Base-by-base conservation (phyloP, 1,140 invertebrate genomes). In the Drosophila kohkoa region DNA sequence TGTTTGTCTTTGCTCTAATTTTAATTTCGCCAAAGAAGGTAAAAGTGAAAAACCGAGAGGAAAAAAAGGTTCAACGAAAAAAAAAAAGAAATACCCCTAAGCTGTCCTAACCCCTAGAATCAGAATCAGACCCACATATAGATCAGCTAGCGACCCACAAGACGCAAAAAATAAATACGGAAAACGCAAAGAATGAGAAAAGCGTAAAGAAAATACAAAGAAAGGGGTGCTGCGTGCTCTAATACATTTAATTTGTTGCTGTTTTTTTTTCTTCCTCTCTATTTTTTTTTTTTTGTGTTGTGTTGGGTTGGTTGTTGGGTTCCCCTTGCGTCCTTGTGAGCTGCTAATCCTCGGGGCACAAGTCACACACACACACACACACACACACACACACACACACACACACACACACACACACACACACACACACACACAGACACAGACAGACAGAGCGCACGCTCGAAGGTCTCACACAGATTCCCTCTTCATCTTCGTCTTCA, bases 191-290 rank as follows among this genome's bases (percentile, higher is more conserved):
- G 8, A 32, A 2, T 11, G 10, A 11, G 38, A 41, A 43, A 13
- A 13, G 5, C 3, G 41, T 52, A 41, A 11, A 2, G 51, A 41
- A 11, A 6, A 6, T 11, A 25, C 20, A 25, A 8, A 30, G 15
- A 77, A 86, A 88, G 81, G 82, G 82, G 82, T 86, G 82, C 41
- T 43, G 41, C 41, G 64, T 55, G 55, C 54, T 79, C 75, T 89
- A 89, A 85, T 90, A 75, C 79, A 81, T 89, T 89, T 89, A 89
- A 89, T 89, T 89, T 89, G 78, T 89, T 90, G 85, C 85, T 89
- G 75, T 75, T 63, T 79, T 74, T 79, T 49, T 62, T 63, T 13
- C 10, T n/a, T 48, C 38, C 62, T 41, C 51, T 3, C 20, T 20
- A 20, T 20, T n/a, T 1, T 25, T 25, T 25, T 20, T 20, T 20